These are phyloP conservation scores for Lanius ludovicianus DNA, from an alignment of 2,113 vertebrate species.

Conservation along the genomic window DNA sequence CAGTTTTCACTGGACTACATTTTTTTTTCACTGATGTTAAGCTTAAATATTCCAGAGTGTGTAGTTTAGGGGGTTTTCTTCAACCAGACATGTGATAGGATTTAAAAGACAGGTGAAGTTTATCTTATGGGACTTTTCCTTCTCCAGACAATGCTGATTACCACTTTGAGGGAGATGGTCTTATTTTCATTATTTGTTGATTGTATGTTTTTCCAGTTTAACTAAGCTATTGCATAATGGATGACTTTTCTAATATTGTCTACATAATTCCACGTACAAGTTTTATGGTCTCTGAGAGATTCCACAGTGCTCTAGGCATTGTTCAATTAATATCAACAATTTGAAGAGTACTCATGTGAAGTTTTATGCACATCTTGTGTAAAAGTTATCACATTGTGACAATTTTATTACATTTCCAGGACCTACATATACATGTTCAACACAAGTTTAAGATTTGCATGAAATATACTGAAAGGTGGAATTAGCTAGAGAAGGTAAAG, in stretches of 20 bases:
- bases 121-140: not conserved
- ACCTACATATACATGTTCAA: not conserved
- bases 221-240: not conserved
- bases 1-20: not conserved
- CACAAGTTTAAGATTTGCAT: not conserved
- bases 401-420: not conserved
- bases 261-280: not conserved
- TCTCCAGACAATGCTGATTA: not conserved
- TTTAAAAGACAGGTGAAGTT: not conserved
- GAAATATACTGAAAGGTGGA: not conserved
- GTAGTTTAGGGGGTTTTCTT: not conserved
- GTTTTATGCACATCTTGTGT: not conserved
- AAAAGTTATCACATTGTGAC: not conserved
- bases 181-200: not conserved
- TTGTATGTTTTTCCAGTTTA: not conserved
- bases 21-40: not conserved
- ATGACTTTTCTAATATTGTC: not conserved
- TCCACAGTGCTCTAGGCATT: not conserved
- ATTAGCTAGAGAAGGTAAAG: not conserved
- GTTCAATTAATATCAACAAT: not conserved
- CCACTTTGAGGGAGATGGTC: not conserved
- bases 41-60: not conserved
- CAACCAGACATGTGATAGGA: not conserved
- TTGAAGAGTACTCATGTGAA: not conserved
- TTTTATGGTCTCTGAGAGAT: not conserved